These are phyloP conservation scores for Euborellia annulipes DNA, from an alignment of 1,140 invertebrate species.

Conservation along the genomic window DNA sequence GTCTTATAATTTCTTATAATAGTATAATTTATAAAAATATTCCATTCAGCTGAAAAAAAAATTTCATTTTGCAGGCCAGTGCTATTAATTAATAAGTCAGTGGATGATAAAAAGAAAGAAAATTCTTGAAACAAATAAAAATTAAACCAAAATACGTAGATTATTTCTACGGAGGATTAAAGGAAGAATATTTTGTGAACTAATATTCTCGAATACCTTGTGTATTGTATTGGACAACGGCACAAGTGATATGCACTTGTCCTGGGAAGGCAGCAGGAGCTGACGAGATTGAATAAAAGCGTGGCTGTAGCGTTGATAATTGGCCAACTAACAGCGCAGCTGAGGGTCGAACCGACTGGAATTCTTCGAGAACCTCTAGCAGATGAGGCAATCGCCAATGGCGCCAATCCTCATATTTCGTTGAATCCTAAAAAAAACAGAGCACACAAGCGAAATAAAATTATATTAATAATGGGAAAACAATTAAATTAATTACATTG, in stretches of 20 bases:
- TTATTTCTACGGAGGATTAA: no score
- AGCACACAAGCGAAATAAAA: conserved; percentile 14
- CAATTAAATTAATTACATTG: not conserved
- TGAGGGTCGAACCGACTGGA: conserved; percentile 65
- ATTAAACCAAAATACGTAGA: no score
- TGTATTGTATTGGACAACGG: conserved; percentile 73
- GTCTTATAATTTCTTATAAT: no score
- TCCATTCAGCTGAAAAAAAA: no score
- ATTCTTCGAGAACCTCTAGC: conserved; percentile 74
- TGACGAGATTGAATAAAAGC: conserved; percentile 91
- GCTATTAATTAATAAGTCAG: no score
- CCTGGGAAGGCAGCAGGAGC: conserved; percentile 59
- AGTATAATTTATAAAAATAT: no score
- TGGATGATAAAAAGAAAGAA: no score
- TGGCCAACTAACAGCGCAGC: conserved; percentile 71
- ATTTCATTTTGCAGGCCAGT: no score
- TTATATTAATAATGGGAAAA: conserved; percentile 7
- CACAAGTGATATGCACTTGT: conserved; percentile 79
- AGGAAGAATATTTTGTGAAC: not conserved
- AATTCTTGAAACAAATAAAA: no score
- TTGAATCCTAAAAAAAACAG: conserved; percentile 48
- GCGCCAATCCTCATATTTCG: conserved; percentile 87
- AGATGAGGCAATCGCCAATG: conserved; percentile 74
- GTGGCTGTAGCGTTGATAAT: conserved; percentile 73
- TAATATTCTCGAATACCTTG: no score